These are phyloP conservation scores for Lithosia quadra DNA, from an alignment of 2,888 invertebrate genomes.

Conservation along the genomic window DNA sequence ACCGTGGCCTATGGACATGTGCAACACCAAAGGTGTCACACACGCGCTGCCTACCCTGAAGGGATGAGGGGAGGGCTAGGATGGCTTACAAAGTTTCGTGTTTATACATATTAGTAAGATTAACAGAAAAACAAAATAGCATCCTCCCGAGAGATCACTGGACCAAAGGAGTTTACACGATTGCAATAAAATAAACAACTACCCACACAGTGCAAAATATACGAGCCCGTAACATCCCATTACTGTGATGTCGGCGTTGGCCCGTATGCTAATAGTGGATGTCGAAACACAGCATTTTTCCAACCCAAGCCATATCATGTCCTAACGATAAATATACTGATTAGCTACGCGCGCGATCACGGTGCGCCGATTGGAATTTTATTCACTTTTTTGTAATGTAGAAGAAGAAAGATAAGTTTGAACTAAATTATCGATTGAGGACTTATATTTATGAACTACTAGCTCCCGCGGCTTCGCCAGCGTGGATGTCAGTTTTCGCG, in stretches of 20 bases:
- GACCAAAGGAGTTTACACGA: constrained; percentile 5
- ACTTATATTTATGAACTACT: no score
- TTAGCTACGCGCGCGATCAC: constrained; percentile 9
- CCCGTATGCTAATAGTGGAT: constrained; percentile 57
- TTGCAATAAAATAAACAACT: constrained; percentile 2
- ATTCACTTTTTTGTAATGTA: not conserved
- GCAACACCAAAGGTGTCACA: no score
- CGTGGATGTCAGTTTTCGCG: no score
- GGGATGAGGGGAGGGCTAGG: no score
- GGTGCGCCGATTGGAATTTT: constrained; percentile 19
- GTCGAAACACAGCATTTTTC: constrained; percentile 54
- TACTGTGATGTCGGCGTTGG: constrained; percentile 49
- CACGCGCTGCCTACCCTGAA: no score
- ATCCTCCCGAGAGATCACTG: not conserved
- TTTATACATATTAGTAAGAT: no score
- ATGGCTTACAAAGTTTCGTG: no score
- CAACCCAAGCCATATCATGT: constrained; percentile 53
- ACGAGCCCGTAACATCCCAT: constrained; percentile 53
- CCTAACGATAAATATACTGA: constrained; percentile 45
- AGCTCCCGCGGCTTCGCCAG: no score
- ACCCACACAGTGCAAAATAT: constrained; percentile 40
- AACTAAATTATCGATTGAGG: not conserved
- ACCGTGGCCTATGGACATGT: no score
- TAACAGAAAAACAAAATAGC: no score
- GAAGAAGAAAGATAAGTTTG: no score